Evolutionary conservation across 2,888 invertebrate species (phyloP).

Genomic region (Napeogenes inachia): DNA sequence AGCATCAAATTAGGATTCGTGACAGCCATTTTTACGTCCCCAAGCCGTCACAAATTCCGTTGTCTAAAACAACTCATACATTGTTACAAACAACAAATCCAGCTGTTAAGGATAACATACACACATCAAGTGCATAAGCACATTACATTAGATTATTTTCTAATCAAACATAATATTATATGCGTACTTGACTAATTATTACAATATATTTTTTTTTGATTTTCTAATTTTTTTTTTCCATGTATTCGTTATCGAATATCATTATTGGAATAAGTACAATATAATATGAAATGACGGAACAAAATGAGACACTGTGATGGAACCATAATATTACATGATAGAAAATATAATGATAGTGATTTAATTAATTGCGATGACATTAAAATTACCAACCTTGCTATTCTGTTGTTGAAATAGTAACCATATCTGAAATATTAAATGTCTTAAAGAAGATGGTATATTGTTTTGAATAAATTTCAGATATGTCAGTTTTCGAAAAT

Average conservation of each 20-base stretch:
- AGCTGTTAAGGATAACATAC: constrained; percentile 39
- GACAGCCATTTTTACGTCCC: constrained; percentile 47
- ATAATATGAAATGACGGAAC: constrained; percentile 66
- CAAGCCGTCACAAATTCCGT: constrained; percentile 43
- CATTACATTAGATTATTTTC: constrained; percentile 69
- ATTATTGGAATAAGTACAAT: constrained; percentile 75
- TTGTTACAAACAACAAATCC: constrained; percentile 44
- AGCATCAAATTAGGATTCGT: constrained; percentile 41
- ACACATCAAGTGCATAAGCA: constrained; percentile 66
- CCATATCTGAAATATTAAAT: constrained; percentile 17
- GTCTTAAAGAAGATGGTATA: constrained; percentile 20
- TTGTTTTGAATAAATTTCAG: constrained; percentile 40
- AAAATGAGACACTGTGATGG: constrained; percentile 40
- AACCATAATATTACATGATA: constrained; percentile 47
- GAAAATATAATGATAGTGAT: constrained; percentile 54
- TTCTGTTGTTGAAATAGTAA: constrained; percentile 30
- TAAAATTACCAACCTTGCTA: constrained; percentile 64
- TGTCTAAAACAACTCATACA: constrained; percentile 43
- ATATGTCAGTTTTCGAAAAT: constrained; percentile 42
- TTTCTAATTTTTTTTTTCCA: constrained; percentile 50
- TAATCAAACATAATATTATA: constrained; percentile 73
- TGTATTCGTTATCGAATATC: constrained; percentile 71
- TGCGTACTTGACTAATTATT: constrained; percentile 60
- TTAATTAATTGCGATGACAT: constrained; percentile 50
- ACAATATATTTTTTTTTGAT: constrained; percentile 53